Conservation (phyloP, 2,113 vertebrate genomes). For the Antechinus stuartii region DNA sequence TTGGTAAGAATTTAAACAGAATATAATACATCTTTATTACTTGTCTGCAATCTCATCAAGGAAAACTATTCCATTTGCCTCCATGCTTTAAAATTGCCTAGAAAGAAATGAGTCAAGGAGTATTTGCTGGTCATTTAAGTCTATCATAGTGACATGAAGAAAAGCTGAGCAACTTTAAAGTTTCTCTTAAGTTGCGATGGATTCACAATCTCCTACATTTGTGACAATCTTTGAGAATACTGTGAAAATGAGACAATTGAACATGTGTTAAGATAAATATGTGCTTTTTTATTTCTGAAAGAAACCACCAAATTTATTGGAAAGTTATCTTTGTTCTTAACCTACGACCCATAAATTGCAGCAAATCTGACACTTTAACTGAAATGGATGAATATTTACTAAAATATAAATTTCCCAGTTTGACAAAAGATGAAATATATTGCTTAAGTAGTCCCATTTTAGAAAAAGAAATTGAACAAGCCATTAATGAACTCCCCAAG, state of each 20-base stretch:
- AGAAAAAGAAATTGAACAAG: too few relatives aligned
- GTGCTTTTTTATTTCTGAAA: neutral
- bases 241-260: neutral
- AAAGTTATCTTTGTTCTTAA: neutral
- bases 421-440: too few relatives aligned
- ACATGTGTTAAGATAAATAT: neutral
- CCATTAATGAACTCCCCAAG: too few relatives aligned
- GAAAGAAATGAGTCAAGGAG: neutral
- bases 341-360: neutral
- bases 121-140: neutral
- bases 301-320: neutral
- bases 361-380: too few relatives aligned
- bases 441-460: too few relatives aligned
- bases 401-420: too few relatives aligned
- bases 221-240: neutral
- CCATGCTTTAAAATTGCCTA: neutral
- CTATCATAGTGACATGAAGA: neutral
- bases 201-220: neutral
- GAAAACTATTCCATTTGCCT: neutral
- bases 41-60: slow-evolving; percentile 1
- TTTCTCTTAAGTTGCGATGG: neutral
- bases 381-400: too few relatives aligned
- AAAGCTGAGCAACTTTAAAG: neutral
- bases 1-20: neutral
- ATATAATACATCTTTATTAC: neutral